phyloP scores from a whole-genome alignment of 2,888 invertebrate species.

The Anagyrus pseudococci region DNA sequence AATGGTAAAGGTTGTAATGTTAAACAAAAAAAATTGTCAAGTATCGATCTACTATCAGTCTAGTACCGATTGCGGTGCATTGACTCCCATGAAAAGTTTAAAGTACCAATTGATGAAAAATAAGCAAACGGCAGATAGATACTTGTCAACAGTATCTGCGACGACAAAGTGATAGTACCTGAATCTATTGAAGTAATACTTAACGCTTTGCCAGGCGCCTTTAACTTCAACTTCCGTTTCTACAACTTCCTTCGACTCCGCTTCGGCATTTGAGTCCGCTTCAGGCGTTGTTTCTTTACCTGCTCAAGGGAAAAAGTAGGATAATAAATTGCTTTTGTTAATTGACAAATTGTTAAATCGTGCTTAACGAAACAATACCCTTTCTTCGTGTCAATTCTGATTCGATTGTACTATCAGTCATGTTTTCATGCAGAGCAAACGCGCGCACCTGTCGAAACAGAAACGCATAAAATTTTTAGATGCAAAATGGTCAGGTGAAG shows the following conservation, averaged over 20 bases:
- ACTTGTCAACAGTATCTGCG: constrained; percentile 44
- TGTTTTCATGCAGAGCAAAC: constrained; percentile 17
- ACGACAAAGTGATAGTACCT: constrained; percentile 46
- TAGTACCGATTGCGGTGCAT: constrained; percentile 19
- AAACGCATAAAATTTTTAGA: constrained; percentile 17
- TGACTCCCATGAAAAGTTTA: constrained; percentile 32
- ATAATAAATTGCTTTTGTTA: not conserved
- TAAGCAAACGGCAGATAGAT: constrained; percentile 40
- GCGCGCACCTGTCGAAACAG: constrained; percentile 31
- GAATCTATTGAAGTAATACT: constrained; percentile 47
- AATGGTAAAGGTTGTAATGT: not conserved
- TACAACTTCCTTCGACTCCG: not conserved
- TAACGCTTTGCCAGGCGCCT: constrained; percentile 38
- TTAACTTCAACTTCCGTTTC: not conserved
- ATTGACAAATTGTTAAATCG: not conserved
- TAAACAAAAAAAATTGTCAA: too few relatives aligned
- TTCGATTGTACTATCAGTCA: constrained; percentile 25
- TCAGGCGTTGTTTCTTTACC: not conserved
- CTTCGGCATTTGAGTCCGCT: not conserved
- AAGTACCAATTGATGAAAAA: constrained; percentile 43
- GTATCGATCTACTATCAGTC: constrained; percentile 4
- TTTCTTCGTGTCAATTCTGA: constrained; percentile 24
- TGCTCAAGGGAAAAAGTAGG: not conserved
- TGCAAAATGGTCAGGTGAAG: too few relatives aligned
- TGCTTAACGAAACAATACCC: constrained; percentile 20